These are phyloP conservation scores for Parazoanthus atlanticus DNA, from an alignment of 92 coral and sea anemone genomes.

Conservation along the genomic window DNA sequence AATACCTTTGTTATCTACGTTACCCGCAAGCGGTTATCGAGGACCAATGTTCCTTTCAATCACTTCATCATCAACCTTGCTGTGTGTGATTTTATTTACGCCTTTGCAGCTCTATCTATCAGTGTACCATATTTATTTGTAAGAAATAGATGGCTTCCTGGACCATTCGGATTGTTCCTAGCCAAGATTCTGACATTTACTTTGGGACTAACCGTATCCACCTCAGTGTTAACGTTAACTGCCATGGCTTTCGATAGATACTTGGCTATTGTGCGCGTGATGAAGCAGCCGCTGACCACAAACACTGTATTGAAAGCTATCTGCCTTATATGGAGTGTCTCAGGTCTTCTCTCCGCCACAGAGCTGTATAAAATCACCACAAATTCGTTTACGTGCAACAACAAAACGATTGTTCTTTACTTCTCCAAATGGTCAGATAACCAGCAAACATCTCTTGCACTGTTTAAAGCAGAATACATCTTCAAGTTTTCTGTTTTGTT, in stretches of 20 bases:
- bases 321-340: conserved; percentile 1
- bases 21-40: not conserved
- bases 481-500: conserved; percentile 1
- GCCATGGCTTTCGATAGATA: conserved; percentile 7
- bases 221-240: not conserved
- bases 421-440: not conserved
- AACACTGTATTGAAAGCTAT: not conserved
- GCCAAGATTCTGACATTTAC: not conserved
- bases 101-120: not conserved
- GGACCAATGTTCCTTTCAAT: not conserved
- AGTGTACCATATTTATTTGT: conserved; percentile 2
- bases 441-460: not conserved
- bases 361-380: conserved; percentile 10
- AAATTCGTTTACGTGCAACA: not conserved
- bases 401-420: not conserved
- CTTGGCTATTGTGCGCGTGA: conserved; percentile 12
- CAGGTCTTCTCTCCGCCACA: not conserved
- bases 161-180: not conserved
- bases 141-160: not conserved
- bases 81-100: not conserved
- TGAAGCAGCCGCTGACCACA: conserved; percentile 28
- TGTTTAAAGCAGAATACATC: conserved; percentile 6
- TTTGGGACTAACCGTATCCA: not conserved
- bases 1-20: not conserved
- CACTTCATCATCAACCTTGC: conserved; percentile 10